phyloP scores from a whole-genome alignment of 1,140 invertebrate genomes.

The Cydia pomonella region DNA sequence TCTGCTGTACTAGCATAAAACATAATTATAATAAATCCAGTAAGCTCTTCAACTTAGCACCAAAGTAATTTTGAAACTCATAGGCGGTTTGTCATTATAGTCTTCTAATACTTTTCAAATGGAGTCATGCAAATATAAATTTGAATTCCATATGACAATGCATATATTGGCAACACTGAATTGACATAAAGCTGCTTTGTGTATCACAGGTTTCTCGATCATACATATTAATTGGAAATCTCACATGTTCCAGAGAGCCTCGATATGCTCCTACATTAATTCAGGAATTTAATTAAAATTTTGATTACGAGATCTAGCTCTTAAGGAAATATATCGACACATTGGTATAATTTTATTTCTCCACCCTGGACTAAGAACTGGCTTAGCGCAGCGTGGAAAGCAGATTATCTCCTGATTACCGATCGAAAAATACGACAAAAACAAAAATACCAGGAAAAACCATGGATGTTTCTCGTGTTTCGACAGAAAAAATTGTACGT shows the following conservation, averaged over 20 bases:
- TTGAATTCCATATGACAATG: neutral
- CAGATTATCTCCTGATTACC: conserved; percentile 10
- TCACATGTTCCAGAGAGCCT: conserved; percentile 26
- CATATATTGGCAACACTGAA: conserved; percentile 28
- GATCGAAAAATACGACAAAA: neutral
- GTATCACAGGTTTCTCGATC: conserved; percentile 40
- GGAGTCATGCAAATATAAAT: neutral
- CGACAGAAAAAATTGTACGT: neutral
- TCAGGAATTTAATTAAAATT: neutral
- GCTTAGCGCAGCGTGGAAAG: conserved; percentile 48
- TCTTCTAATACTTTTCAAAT: neutral
- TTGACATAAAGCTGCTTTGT: conserved; percentile 35
- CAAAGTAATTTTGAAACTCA: conserved; percentile 37
- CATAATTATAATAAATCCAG: conserved; percentile 7
- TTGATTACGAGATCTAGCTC: conserved; percentile 13
- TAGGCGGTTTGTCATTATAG: conserved; percentile 1
- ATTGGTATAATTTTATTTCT: conserved; percentile 37
- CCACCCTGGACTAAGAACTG: conserved; percentile 44
- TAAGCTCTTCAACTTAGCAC: conserved; percentile 51
- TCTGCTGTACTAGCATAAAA: neutral
- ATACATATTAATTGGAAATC: neutral
- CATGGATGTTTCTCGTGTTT: neutral
- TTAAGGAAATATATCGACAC: conserved; percentile 10
- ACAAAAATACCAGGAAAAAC: neutral
- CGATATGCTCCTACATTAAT: conserved; percentile 11